These are phyloP conservation scores for Chiroxiphia lanceolata DNA, from an alignment of 2,797 vertebrate genomes.

Conservation along the genomic window DNA sequence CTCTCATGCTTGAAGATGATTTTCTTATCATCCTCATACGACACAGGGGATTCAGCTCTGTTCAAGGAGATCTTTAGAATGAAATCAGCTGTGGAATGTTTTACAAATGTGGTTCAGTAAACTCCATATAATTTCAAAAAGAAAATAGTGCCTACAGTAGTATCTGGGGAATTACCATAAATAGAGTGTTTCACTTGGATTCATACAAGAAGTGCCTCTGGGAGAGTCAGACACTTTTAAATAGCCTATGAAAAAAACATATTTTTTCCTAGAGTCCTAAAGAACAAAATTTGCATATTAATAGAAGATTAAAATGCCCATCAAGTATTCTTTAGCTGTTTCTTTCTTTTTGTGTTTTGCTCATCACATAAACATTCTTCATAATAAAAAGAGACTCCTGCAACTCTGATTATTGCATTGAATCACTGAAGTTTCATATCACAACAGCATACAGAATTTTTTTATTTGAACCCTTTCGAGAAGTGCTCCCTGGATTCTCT, in stretches of 20 bases:
- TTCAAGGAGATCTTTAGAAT: slow-evolving; percentile 75
- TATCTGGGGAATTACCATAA: slow-evolving; percentile 73
- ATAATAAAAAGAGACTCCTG: slow-evolving; percentile 70
- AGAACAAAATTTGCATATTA: slow-evolving; percentile 79
- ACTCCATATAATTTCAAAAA: slow-evolving; percentile 74
- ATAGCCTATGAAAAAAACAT: slow-evolving; percentile 55
- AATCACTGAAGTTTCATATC: slow-evolving; percentile 69
- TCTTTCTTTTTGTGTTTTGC: slow-evolving; percentile 73
- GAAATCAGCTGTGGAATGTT: slow-evolving; percentile 78
- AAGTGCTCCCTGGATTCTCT: slow-evolving; percentile 52
- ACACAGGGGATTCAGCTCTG: slow-evolving; percentile 62
- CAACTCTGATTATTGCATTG: slow-evolving; percentile 55
- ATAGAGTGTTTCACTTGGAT: slow-evolving; percentile 74
- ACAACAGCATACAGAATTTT: slow-evolving; percentile 61
- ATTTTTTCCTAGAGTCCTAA: slow-evolving; percentile 70
- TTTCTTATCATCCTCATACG: slow-evolving; percentile 61
- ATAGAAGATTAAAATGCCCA: slow-evolving; percentile 79
- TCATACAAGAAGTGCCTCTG: slow-evolving; percentile 70
- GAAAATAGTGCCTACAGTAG: slow-evolving; percentile 65
- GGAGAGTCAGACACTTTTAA: slow-evolving; percentile 74
- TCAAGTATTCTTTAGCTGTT: slow-evolving; percentile 74
- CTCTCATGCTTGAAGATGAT: slow-evolving; percentile 46
- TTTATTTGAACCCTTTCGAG: slow-evolving; percentile 52
- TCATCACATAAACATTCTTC: slow-evolving; percentile 74
- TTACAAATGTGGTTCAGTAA: slow-evolving; percentile 79